These are phyloP conservation scores for Malacosoma neustria DNA, from an alignment of 2,888 invertebrate species.

Conservation along the genomic window DNA sequence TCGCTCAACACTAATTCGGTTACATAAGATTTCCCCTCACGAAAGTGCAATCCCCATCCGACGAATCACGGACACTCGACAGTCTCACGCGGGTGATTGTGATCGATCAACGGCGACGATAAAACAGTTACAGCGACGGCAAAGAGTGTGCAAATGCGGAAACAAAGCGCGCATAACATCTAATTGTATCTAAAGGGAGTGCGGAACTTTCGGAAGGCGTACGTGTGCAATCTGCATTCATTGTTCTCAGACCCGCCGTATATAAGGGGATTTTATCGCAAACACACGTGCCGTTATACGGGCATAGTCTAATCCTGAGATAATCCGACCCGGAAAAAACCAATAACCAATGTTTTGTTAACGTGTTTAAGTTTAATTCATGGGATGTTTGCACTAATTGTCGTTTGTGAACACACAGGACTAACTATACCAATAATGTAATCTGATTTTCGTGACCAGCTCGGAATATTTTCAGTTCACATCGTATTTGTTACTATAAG, in stretches of 20 bases:
- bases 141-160: slow-evolving; percentile 37
- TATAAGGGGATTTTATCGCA: slow-evolving; percentile 37
- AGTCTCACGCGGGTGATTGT: slow-evolving; percentile 30
- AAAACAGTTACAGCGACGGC: slow-evolving; percentile 37
- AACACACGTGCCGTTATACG: slow-evolving; percentile 41
- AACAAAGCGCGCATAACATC: slow-evolving; percentile 34
- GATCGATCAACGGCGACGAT: slow-evolving; percentile 37
- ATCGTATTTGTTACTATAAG: too few species aligned
- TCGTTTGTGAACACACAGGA: slow-evolving; percentile 35
- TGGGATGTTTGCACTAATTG: slow-evolving; percentile 52
- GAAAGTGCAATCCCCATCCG: slow-evolving; percentile 28
- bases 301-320: slow-evolving; percentile 45
- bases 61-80: slow-evolving; percentile 30
- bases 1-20: slow-evolving; percentile 26
- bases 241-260: slow-evolving; percentile 32
- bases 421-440: slow-evolving; percentile 47
- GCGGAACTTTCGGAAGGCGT: slow-evolving; percentile 32
- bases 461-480: slow-evolving; percentile 18
- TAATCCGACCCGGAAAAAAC: slow-evolving; percentile 66
- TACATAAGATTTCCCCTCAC: slow-evolving; percentile 23
- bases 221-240: slow-evolving; percentile 25
- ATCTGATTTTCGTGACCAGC: slow-evolving; percentile 36
- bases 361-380: slow-evolving; percentile 47
- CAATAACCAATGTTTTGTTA: slow-evolving; percentile 59
- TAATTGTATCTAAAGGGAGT: slow-evolving; percentile 41